Evolutionary conservation across 2,888 invertebrate species (phyloP).

Genomic region (Lithophane leautieri): DNA sequence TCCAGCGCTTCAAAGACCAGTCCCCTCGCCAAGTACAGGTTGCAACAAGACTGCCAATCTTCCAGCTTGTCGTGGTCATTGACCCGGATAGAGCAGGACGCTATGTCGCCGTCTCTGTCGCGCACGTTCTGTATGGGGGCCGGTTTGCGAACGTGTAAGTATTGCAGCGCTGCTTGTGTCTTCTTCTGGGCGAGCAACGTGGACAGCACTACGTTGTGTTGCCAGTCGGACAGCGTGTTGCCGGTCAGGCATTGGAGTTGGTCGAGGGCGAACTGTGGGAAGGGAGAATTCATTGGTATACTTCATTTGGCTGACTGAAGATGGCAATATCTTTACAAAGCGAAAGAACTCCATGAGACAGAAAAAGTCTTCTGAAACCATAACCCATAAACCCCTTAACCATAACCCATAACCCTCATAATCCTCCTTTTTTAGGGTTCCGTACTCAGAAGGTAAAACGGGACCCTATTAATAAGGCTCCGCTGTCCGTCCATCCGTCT

Average conservation of each 20-base stretch:
- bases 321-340: not conserved
- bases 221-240: constrained; percentile 92
- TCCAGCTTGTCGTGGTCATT: too few relatives aligned
- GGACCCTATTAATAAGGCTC: too few relatives aligned
- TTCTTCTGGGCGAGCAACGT: constrained; percentile 92
- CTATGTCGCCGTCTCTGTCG: too few relatives aligned
- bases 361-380: not conserved
- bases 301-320: not conserved
- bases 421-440: too few relatives aligned
- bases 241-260: constrained; percentile 92
- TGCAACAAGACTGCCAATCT: constrained; percentile 89
- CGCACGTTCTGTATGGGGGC: constrained; percentile 83
- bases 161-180: constrained; percentile 93
- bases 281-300: not conserved
- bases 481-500: too few relatives aligned
- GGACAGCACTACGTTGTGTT: constrained; percentile 93
- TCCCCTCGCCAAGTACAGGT: constrained; percentile 91
- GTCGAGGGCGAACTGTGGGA: constrained; percentile 91
- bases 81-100: too few relatives aligned
- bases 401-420: too few relatives aligned
- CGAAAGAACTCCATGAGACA: not conserved
- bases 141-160: constrained; percentile 91
- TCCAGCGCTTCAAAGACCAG: constrained; percentile 92
- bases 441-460: too few relatives aligned
- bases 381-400: too few relatives aligned